Percentiles rank a stretch among this genome's conserved stretches.
phyloP scores from a whole-genome alignment of 2,797 vertebrate genomes.

The Bothrops alternatus region DNA sequence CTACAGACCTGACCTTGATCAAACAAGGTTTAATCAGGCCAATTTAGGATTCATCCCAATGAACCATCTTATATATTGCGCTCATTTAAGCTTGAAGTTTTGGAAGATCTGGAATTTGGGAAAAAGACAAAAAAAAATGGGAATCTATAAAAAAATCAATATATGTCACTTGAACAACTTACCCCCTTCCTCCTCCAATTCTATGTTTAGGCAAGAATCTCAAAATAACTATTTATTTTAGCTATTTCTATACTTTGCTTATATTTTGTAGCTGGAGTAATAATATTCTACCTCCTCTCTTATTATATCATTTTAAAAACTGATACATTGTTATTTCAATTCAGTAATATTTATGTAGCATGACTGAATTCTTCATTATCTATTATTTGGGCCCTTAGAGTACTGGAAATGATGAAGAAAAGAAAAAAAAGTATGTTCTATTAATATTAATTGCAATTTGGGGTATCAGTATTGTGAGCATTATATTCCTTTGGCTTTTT shows the following conservation, averaged over 20 bases:
- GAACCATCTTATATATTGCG: neutral
- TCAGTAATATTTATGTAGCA: neutral
- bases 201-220: neutral
- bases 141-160: neutral
- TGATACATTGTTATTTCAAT: neutral
- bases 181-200: neutral
- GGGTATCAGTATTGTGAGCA: neutral
- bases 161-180: neutral
- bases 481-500: neutral
- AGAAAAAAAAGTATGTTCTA: neutral
- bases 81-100: neutral
- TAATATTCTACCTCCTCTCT: neutral
- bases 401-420: neutral
- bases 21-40: neutral
- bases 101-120: neutral
- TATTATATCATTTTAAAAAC: neutral
- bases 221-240: neutral
- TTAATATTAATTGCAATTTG: neutral
- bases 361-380: neutral
- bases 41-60: neutral
- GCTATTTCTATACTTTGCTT: neutral
- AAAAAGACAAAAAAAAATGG: neutral
- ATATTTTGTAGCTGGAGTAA: neutral
- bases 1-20: neutral
- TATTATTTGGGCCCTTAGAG: neutral